Conservation (phyloP, 2,113 vertebrate species). For the Mesembrinibis cayennensis region DNA sequence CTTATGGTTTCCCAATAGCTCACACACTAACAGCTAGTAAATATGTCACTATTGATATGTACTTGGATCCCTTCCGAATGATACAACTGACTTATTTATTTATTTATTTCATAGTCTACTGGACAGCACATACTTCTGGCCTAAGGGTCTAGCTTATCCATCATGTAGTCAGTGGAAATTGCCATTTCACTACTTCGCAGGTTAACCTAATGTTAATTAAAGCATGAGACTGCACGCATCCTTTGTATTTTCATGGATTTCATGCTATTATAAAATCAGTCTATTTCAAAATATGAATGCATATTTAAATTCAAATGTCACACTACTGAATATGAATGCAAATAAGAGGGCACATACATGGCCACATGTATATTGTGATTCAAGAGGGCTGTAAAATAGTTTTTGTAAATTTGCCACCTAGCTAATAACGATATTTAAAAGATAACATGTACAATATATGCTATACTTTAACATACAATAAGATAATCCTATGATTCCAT, state of each 20-base stretch:
- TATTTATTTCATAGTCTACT: neutral
- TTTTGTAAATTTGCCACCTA: neutral
- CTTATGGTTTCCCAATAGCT: neutral
- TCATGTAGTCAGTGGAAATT: neutral
- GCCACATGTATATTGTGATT: neutral
- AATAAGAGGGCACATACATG: neutral
- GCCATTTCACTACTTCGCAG: slow-evolving; percentile 2
- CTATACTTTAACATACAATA: neutral
- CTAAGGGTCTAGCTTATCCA: neutral
- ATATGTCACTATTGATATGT: neutral
- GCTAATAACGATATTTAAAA: neutral
- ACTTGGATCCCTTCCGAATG: neutral
- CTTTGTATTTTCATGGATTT: slow-evolving; percentile 45
- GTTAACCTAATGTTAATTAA: slow-evolving; percentile 45
- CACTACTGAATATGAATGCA: neutral
- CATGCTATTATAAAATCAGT: neutral
- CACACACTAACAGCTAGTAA: neutral
- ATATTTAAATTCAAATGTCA: slow-evolving; percentile 55
- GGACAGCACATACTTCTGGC: neutral
- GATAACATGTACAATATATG: neutral
- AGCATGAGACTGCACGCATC: neutral
- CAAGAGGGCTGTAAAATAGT: neutral
- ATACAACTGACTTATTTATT: neutral
- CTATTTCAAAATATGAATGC: slow-evolving; percentile 29
- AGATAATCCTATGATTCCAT: neutral